Evolutionary conservation across 2,888 invertebrate species (phyloP).

Genomic region (Craniophora ligustri): DNA sequence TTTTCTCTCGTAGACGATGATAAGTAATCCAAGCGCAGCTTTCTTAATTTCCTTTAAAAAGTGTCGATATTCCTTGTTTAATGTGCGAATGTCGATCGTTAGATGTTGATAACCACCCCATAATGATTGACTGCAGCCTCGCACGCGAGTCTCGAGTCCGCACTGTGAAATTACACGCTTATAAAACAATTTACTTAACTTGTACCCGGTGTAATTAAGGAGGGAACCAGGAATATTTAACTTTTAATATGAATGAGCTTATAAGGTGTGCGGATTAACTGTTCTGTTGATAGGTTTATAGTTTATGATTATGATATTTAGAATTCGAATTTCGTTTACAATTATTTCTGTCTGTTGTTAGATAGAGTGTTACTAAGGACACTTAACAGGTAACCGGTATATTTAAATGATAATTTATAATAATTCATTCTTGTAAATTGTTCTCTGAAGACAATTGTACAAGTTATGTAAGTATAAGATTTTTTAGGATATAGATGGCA

Average conservation of each 20-base stretch:
- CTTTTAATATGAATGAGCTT: not conserved
- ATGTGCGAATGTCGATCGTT: slow-evolving; percentile 34
- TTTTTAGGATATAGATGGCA: too few relatives aligned
- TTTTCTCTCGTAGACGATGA: slow-evolving; percentile 17
- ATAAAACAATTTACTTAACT: slow-evolving; percentile 35
- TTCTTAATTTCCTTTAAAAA: slow-evolving; percentile 52
- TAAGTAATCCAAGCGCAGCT: slow-evolving; percentile 31
- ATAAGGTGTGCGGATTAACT: slow-evolving; percentile 5
- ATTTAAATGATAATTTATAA: too few relatives aligned
- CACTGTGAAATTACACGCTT: slow-evolving; percentile 40
- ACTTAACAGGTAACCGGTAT: too few relatives aligned
- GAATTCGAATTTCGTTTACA: too few relatives aligned
- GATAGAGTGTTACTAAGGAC: too few relatives aligned
- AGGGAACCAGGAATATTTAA: not conserved
- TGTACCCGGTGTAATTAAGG: slow-evolving; percentile 21
- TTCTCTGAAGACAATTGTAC: too few relatives aligned
- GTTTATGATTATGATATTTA: too few relatives aligned
- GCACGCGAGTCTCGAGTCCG: slow-evolving; percentile 42
- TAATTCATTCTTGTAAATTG: too few relatives aligned
- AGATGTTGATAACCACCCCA: slow-evolving; percentile 37
- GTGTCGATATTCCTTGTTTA: slow-evolving; percentile 17
- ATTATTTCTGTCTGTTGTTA: too few relatives aligned
- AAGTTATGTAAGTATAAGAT: too few relatives aligned
- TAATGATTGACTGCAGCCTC: slow-evolving; percentile 31
- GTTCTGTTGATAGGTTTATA: not conserved